Conservation (phyloP, 1,140 invertebrate species). For the Caerostris extrusa region DNA sequence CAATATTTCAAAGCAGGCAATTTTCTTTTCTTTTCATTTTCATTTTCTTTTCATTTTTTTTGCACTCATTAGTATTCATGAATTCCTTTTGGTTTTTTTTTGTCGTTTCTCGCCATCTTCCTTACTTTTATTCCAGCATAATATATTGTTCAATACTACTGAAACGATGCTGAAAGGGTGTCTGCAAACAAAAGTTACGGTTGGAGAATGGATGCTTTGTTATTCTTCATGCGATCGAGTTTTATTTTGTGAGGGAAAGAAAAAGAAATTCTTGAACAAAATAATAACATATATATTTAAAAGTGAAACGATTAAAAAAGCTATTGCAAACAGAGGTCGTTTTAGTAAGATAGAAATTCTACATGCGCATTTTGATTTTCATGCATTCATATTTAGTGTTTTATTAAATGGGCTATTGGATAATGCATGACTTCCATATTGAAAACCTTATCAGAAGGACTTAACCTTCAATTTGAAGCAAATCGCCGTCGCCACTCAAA, state of each 20-base stretch:
- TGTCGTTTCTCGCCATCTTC: not conserved
- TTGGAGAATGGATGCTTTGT: not conserved
- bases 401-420: no score
- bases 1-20: not conserved
- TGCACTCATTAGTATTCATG: not conserved
- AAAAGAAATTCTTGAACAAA: not conserved
- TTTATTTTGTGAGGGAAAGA: not conserved
- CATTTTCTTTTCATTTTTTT: not conserved
- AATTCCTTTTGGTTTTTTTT: not conserved
- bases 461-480: no score
- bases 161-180: not conserved
- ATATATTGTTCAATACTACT: not conserved
- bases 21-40: not conserved
- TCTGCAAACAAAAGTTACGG: not conserved
- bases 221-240: not conserved
- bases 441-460: no score
- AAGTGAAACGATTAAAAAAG: no score
- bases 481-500: no score
- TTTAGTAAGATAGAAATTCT: no score
- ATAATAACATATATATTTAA: no score
- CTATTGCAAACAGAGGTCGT: no score
- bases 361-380: no score
- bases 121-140: not conserved
- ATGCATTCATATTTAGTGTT: no score
- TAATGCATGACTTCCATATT: no score